A percentile compares a stretch with the other conserved stretches of the same genome.
phyloP scores from a whole-genome alignment of 37 sponge, comb jelly and placozoan genomes.

The Sycon ciliatum region DNA sequence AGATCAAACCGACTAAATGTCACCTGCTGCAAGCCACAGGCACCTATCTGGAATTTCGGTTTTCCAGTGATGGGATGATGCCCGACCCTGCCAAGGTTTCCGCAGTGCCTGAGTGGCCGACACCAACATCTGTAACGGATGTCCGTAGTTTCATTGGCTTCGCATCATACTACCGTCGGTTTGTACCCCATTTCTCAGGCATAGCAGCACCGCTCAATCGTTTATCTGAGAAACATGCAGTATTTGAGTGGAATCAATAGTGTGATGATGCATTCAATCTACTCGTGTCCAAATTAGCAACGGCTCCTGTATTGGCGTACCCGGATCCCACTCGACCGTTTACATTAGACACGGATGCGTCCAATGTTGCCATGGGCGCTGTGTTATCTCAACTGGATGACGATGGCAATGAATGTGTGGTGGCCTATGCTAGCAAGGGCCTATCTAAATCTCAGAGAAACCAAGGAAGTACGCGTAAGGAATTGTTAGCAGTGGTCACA shows the following conservation, averaged over 20 bases:
- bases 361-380: conserved; percentile 35
- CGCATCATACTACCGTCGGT: conserved; percentile 23
- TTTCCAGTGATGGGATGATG: conserved; percentile 11
- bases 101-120: conserved; percentile 13
- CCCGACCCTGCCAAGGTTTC: conserved; percentile 19
- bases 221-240: conserved; percentile 18
- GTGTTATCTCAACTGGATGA: conserved; percentile 21
- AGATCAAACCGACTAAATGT: conserved; percentile 2
- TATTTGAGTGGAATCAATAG: conserved; percentile 17
- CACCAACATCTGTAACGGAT: conserved; percentile 14
- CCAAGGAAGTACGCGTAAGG: background rate
- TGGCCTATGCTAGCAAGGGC: background rate
- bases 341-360: conserved; percentile 43
- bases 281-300: conserved; percentile 17
- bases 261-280: conserved; percentile 31
- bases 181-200: conserved; percentile 15
- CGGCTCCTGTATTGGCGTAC: conserved; percentile 34
- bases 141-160: conserved; percentile 22
- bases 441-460: background rate
- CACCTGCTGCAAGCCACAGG: background rate
- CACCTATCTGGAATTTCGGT: conserved; percentile 15
- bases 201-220: conserved; percentile 25
- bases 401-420: background rate
- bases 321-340: conserved; percentile 31
- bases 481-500: background rate